Evolutionary conservation across 30 jellyfish, hydroid and myxozoan genomes (phyloP), one percentile per base, ranked within the genome.

Genomic region (Aurelia aurita): DNA sequence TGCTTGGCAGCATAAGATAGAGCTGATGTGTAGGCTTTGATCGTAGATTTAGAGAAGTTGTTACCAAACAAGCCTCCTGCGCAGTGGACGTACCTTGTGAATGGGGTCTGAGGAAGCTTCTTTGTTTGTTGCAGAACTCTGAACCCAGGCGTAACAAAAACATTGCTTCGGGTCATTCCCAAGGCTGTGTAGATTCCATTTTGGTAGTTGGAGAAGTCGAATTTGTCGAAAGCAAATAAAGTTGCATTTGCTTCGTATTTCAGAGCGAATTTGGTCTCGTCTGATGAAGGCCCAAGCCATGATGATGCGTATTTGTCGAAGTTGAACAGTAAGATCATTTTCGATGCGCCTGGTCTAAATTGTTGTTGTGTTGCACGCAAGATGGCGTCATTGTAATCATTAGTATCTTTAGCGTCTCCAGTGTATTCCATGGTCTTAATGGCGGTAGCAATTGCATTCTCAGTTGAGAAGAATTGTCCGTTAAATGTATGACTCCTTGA

Each of bases 321-420:
- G 85, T 90, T 90, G 94, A 82, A 90, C 54, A 95, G 73, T 67
- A 89, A 26, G 72, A 95, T 68, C 22, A 95, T 28, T 20, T 87
- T 71, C 28, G 90, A 39, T 49, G 99, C 97, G 6, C 95, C 99
- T 1, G 98, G 94, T 44, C 97, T 85, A 96, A 87, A 95, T 32
- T 88, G 73, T 66, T 75, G 74, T 10, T 54, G 20, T n/a, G 98
- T 1, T 8, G 96, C 98, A 18, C 64, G 72, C 34, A 75, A 22
- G 44, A 95, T 89, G 45, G 99, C 99, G 19, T 76, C 81, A 68
- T 64, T 35, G 69, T 91, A 96, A 77, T 95, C 99, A 63, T 95
- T 95, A n/a, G 53, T 35, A 82, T 82, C 88, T 6, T 47, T 73
- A 12, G 60, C 84, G 2, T 55, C 64, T 23, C 99, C 99, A 21